Evolutionary conservation across 1,140 invertebrate species (phyloP), one percentile per base, ranked within the genome.

Genomic region (Mycetomoellerius zeteki): DNA sequence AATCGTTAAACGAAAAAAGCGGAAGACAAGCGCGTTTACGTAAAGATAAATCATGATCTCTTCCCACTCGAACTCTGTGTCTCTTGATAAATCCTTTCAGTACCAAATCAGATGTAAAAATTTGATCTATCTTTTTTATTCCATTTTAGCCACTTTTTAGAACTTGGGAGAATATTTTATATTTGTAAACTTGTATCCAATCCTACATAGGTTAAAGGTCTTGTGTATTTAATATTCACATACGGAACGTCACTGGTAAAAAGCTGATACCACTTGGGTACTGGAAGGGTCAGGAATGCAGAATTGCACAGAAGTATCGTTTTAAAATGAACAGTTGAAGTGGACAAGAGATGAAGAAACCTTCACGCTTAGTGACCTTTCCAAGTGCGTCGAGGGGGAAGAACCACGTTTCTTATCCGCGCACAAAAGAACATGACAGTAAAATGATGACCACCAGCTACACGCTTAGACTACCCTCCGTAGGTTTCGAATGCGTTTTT

Each of bases 21-120:
- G 30, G 33, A 47, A 86, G 73, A 78, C 88, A 43, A 43, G 73
- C 81, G 87, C 86, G 54, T 89, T 78, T 89, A 78, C 80, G 65
- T 85, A 75, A 54, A 47, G 62, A 33, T 50, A 86, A 87, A 47
- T 75, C 54, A 52, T 24, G 73, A 78, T 89, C 86, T 89, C 86
- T 89, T 85, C 82, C 87, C 87, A 16, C 58, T 88, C 88, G 67
- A 62, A 24, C 75, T 69, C 37, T 69, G 3, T 54, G 19, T 19
- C 30, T 76, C 56, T 30, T 52, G 58, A 64, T 19, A n/a, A 85
- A 62, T 62, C 56, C 54, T 50, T 76, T 85, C 81, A 37, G 47
- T 62, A 85, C 58, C 71, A 33, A 76, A 64, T 56, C 50, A 56
- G 24, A 52, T 52, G 27, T 10, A 65, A 54, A 33, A 78, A n/a